Percentiles rank a stretch among this genome's conserved stretches.
Conservation (phyloP, 2,888 invertebrate species). For the Ormyrus thymus region DNA sequence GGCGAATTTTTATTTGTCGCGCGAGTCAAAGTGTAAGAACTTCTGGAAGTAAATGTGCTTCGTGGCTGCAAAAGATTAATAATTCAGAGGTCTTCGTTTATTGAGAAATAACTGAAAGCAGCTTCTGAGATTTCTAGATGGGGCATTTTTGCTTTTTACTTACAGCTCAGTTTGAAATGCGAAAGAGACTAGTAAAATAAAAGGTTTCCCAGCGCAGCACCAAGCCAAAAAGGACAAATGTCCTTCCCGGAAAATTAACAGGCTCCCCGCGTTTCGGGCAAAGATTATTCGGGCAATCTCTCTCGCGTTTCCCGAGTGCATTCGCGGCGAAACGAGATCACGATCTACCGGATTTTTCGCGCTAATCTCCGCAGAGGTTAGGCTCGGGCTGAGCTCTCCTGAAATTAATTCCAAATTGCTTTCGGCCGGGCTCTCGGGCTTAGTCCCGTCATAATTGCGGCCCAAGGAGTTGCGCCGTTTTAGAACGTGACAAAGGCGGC, state of each 20-base stretch:
- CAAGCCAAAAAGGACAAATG: too few species aligned
- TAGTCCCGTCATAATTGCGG: slow-evolving; percentile 71
- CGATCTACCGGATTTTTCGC: slow-evolving; percentile 59
- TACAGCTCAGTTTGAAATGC: too few species aligned
- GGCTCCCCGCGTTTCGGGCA: background rate
- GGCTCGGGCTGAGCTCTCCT: slow-evolving; percentile 59
- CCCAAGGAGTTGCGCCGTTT: slow-evolving; percentile 27
- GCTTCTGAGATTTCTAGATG: too few species aligned
- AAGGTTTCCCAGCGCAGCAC: background rate
- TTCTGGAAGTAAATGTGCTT: too few species aligned
- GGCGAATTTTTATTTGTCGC: background rate
- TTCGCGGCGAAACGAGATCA: slow-evolving; percentile 56
- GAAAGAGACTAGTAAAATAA: background rate
- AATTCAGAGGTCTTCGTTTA: too few species aligned
- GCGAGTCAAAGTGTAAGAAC: background rate
- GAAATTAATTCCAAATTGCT: slow-evolving; percentile 71
- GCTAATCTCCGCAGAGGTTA: slow-evolving; percentile 56
- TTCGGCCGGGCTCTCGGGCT: slow-evolving; percentile 65
- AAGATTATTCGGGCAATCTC: slow-evolving; percentile 13
- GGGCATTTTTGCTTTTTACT: too few species aligned
- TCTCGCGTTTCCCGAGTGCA: background rate
- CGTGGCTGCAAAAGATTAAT: too few species aligned
- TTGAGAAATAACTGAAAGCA: too few species aligned
- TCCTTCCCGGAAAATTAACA: too few species aligned
- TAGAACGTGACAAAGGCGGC: slow-evolving; percentile 12